Base-by-base conservation (phyloP, 1,140 invertebrate genomes). In the Microvelia longipes region DNA sequence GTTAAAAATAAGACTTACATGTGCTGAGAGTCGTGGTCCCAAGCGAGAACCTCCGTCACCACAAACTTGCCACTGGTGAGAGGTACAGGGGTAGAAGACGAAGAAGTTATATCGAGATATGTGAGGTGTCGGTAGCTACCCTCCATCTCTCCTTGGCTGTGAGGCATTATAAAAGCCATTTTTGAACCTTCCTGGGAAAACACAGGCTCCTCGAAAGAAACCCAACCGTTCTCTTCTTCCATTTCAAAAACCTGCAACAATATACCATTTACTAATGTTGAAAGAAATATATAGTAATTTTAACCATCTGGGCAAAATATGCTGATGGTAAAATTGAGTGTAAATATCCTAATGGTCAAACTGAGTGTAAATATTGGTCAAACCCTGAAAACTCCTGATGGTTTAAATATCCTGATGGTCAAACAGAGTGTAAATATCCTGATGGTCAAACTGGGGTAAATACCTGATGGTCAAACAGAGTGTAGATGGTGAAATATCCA, bases 41-140 rank as follows among this genome's bases (percentile, higher is more conserved):
- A 94, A 27, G 85, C 82, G 1, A 93, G 79, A 71, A 97, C 89
- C 74, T 88, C 85, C 11, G 85, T 86, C 24, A 96, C 92, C 69
- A 89, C 87, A 77, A 86, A 90, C 70, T 83, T 82, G 28, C 90
- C 91, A 28, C 81, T 83, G 66, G 90, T 93, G 65, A 94, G 79
- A 63, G 88, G 75, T 75, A 69, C 77, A 74, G n/a, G 71, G 75
- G 71, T 76, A 71, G 68, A 79, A 79, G 61, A 70, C 1, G 29
- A 2, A 1, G 61, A 24, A 73, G 71, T 77, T 60, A 80, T 77
- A 63, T 79, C 78, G 67, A 90, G 79, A 63, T 87, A 75, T 19
- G 84, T 83, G 27, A 91, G 78, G 73, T 92, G 90, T 75, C 86
- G 82, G 79, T 85, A 91, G 71, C 83, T 81, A 30, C 84, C 87